Evolutionary conservation across 2,888 invertebrate genomes (phyloP), one percentile per base, ranked within the genome.

Genomic region (Ischnus inquisitorius): DNA sequence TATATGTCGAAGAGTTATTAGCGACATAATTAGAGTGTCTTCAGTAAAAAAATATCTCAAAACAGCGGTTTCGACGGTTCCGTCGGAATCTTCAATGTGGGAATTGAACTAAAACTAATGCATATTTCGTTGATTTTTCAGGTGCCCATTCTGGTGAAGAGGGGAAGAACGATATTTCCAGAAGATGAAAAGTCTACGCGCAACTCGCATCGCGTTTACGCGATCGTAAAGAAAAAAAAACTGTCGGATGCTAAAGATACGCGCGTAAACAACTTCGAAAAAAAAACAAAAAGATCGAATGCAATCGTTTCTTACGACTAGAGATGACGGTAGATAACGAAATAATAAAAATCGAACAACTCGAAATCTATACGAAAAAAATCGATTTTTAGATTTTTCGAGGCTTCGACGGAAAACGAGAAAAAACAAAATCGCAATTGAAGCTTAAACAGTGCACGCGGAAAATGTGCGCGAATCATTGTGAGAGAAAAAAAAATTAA

Each of bases 81-180:
- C n/a, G n/a, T n/a, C n/a, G n/a, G n/a, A 19, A 10, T 51, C 3
- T 54, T 54, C 6, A 8, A 51, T 22, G 51, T 25, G 28, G 71
- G 51, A 51, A 41, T 64, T 54, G 43, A 41, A 68, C 39, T 14
- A 67, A 77, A 25, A 64, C 34, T 46, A 64, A 67, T 51, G 82
- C 64, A 82, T 87, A 82, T 83, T 34, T 34, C 34, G 34, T 34
- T 8, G 34, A 34, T 16, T 62, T 90, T 90, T 41, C 86, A 93
- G 93, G 93, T 93, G 93, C 87, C 93, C 93, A 76, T 93, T 93
- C 86, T 93, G 93, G 93, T 93, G 89, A 89, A 75, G 83, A 81
- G n/a, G n/a, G 16, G 39, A 14, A 57, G 28, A 0, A 43, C 39
- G 2, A 8, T 46, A 69, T 51, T 67, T 79, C 34, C 67, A 62